Evolutionary conservation across 2,888 invertebrate genomes (phyloP).

Genomic region (Ectobius pallidus): DNA sequence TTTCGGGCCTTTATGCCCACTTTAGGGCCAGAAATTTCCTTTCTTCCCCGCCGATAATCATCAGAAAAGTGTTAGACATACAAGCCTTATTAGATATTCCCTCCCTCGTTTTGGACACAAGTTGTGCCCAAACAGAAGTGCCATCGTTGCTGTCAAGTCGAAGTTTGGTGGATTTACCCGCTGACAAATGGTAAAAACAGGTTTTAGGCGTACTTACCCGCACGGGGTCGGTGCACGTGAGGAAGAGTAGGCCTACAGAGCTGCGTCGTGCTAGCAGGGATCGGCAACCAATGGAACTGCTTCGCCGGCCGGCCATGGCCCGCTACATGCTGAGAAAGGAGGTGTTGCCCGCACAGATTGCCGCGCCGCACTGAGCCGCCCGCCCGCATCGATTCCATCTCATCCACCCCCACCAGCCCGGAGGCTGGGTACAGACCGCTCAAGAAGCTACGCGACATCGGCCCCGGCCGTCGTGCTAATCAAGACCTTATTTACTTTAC

Average conservation of each 20-base stretch:
- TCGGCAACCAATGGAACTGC: conserved; percentile 71
- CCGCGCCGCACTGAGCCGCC: conserved; percentile 46
- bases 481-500: no score
- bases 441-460: no score
- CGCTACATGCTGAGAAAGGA: conserved; percentile 25
- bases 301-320: conserved; percentile 64
- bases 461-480: no score
- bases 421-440: no score
- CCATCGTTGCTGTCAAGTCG: no score
- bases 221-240: conserved; percentile 67
- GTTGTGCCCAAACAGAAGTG: no score
- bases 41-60: no score
- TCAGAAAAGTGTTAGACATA: no score
- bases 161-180: not conserved
- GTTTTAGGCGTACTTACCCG: conserved; percentile 59
- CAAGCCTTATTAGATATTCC: no score
- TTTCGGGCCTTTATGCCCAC: no score
- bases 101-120: no score
- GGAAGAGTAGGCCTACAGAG: conserved; percentile 63
- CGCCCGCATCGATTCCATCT: not conserved
- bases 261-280: conserved; percentile 69
- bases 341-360: conserved; percentile 46
- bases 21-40: no score
- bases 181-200: not conserved
- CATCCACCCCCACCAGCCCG: not conserved